Conservation (phyloP, 2,113 vertebrate genomes). For the Barbus barbus region DNA sequence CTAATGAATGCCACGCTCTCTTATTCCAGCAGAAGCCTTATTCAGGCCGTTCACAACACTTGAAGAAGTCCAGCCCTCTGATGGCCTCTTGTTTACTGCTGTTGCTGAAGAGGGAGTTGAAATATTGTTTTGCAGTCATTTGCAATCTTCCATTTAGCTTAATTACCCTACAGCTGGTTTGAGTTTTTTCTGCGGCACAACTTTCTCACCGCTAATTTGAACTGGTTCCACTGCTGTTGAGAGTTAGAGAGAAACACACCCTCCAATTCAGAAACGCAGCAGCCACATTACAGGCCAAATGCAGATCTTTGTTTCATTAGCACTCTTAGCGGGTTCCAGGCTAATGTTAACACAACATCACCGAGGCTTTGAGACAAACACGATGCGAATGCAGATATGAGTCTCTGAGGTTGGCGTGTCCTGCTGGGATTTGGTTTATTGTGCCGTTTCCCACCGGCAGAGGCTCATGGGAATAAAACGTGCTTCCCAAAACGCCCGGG, state of each 20-base stretch:
- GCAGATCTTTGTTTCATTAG: conserved; percentile 46
- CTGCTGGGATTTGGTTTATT: conserved; percentile 13
- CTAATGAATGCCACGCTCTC: no score
- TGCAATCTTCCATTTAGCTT: conserved; percentile 37
- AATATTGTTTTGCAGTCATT: conserved; percentile 29
- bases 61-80: background rate
- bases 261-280: conserved; percentile 38
- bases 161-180: conserved; percentile 44
- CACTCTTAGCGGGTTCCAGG: conserved; percentile 26
- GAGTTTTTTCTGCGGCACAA: background rate
- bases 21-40: no score
- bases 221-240: conserved; percentile 33
- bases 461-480: conserved; percentile 40
- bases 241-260: conserved; percentile 17
- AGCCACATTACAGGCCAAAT: conserved; percentile 36
- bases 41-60: background rate
- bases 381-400: no score
- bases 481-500: conserved; percentile 22
- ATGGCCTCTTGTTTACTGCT: conserved; percentile 4
- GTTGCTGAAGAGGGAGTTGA: conserved; percentile 29
- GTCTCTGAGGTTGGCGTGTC: conserved; percentile 7
- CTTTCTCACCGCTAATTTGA: conserved; percentile 37
- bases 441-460: conserved; percentile 22
- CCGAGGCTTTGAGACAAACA: background rate
- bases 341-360: conserved; percentile 7